These are phyloP conservation scores for Eutrigla gurnardus DNA, from an alignment of 2,797 vertebrate genomes.

Conservation along the genomic window DNA sequence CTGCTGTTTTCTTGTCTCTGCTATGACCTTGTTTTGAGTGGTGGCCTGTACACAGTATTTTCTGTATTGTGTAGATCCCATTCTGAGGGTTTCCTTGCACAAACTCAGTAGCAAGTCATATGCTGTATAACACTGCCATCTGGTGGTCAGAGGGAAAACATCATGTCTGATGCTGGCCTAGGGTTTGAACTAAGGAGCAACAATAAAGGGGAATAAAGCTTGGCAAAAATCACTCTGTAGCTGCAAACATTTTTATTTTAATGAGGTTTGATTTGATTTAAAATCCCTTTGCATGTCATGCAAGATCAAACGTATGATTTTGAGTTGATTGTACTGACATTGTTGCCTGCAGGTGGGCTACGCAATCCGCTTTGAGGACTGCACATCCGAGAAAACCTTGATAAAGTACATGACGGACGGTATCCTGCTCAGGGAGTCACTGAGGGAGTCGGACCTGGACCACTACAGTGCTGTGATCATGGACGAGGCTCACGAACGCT, in stretches of 20 bases:
- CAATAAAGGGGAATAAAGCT: not conserved
- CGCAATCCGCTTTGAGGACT: conserved; percentile 98
- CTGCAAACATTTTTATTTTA: not conserved
- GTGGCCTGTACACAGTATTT: not conserved
- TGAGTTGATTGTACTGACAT: not conserved
- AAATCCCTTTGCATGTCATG: not conserved
- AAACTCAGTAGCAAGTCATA: not conserved
- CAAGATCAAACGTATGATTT: not conserved
- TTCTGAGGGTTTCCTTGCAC: not conserved
- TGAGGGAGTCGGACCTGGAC: conserved; percentile 96
- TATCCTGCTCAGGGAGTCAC: conserved; percentile 95
- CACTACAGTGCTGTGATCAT: conserved; percentile 99
- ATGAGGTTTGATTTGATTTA: not conserved
- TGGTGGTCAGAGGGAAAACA: conserved; percentile 56
- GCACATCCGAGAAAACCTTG: conserved; percentile 95
- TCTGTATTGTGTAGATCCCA: too few relatives aligned
- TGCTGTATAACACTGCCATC: conserved; percentile 64
- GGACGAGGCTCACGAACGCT: conserved; percentile 98
- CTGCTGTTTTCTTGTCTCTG: too few relatives aligned
- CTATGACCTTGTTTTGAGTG: not conserved
- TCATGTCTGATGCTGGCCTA: not conserved
- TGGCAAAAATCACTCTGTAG: not conserved
- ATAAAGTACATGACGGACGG: conserved; percentile 99
- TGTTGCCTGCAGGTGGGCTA: conserved; percentile 90
- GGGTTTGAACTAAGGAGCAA: not conserved